Evolutionary conservation across 1,140 invertebrate genomes (phyloP).

Genomic region (Meloidogyne floridensis): DNA sequence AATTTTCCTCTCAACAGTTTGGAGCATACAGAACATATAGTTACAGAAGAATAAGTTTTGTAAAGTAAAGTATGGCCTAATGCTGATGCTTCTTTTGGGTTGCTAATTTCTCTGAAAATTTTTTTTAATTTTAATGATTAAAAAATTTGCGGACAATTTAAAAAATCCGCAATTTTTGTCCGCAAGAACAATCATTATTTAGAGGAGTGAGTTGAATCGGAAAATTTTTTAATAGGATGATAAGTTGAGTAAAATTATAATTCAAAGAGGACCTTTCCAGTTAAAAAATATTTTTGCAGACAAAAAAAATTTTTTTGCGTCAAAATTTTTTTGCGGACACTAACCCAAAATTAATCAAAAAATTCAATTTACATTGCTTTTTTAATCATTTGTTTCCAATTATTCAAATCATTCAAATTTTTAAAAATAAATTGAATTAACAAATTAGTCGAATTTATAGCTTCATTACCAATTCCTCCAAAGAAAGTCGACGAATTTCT

Average conservation of each 20-base stretch:
- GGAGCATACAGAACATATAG: conserved; percentile 79
- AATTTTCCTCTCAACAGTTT: conserved; percentile 88
- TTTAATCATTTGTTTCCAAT: conserved; percentile 41
- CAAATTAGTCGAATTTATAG: neutral
- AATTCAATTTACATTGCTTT: conserved; percentile 42
- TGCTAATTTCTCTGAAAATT: conserved; percentile 40
- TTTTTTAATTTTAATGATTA: neutral
- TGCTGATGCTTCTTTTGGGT: conserved; percentile 30
- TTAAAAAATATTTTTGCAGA: neutral
- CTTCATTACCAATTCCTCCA: conserved; percentile 3
- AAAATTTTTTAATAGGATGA: no score
- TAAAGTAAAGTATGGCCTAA: conserved; percentile 42
- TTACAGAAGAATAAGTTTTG: conserved; percentile 55
- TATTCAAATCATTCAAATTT: conserved; percentile 39
- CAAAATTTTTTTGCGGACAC: neutral
- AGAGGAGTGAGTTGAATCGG: no score
- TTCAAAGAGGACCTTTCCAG: no score
- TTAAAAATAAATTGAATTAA: conserved; percentile 44
- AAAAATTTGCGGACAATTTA: conserved; percentile 19
- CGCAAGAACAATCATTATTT: neutral
- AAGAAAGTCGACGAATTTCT: no score
- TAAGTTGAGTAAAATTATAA: no score
- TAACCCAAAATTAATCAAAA: neutral
- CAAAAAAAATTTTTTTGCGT: neutral
- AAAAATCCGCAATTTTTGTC: conserved; percentile 2